Evolutionary conservation across 2,113 vertebrate species (phyloP).

Genomic region (Sylvietta virens): DNA sequence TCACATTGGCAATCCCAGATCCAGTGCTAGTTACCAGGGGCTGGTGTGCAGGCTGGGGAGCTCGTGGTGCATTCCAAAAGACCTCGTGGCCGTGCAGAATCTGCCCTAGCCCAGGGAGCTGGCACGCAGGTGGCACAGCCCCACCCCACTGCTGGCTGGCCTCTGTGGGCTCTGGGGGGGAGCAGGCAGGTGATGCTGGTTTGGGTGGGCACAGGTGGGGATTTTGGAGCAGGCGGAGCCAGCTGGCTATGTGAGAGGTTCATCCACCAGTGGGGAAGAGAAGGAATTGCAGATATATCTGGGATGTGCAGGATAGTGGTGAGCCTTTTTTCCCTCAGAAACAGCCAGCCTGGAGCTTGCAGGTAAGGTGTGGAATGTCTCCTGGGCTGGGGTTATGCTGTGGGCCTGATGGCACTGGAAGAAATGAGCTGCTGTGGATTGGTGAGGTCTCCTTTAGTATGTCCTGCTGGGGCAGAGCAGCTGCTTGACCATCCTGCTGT

Average conservation of each 20-base stretch:
- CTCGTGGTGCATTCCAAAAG: fast-evolving
- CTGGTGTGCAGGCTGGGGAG: background rate
- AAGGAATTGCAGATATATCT: background rate
- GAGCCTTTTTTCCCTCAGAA: fast-evolving
- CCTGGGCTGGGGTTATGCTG: background rate
- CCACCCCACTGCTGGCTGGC: no score
- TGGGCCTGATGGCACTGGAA: background rate
- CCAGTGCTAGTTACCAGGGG: background rate
- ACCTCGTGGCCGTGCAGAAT: background rate
- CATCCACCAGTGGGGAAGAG: fast-evolving
- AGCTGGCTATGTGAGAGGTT: background rate
- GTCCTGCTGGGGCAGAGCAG: background rate
- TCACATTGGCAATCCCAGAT: background rate
- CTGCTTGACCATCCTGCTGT: fast-evolving
- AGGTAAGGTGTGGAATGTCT: background rate
- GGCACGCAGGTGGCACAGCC: fast-evolving
- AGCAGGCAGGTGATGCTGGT: background rate
- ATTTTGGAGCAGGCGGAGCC: background rate
- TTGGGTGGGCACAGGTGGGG: background rate
- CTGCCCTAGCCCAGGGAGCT: background rate
- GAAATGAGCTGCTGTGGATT: background rate
- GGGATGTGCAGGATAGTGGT: fast-evolving
- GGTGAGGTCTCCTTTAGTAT: background rate
- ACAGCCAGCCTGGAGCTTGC: fast-evolving
- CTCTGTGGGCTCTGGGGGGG: background rate